phyloP scores from a whole-genome alignment of 1,140 invertebrate genomes.

The Scaptomyza hsui region DNA sequence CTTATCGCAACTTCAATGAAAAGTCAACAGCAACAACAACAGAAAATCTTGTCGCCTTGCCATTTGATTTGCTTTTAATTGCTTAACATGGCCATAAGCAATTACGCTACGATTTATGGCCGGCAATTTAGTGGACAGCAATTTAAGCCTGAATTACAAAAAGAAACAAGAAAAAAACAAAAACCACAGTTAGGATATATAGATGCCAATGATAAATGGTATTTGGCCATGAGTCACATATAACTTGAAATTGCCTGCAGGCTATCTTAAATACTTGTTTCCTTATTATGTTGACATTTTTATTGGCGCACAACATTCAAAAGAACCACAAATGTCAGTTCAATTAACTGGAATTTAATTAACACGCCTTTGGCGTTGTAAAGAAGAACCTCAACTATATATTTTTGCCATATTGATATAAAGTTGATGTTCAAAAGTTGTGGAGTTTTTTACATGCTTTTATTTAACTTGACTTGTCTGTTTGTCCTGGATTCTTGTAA shows the following conservation, averaged over 20 bases:
- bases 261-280: neutral
- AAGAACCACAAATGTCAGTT: too few relatives aligned
- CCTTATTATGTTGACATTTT: neutral
- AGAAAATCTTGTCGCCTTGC: constrained; percentile 36
- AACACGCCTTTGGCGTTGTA: too few relatives aligned
- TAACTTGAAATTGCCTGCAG: neutral
- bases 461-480: too few relatives aligned
- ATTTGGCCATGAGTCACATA: constrained; percentile 8
- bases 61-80: constrained; percentile 73
- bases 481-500: too few relatives aligned
- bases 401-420: too few relatives aligned
- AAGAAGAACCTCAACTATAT: too few relatives aligned
- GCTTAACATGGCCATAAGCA: constrained; percentile 37
- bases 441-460: too few relatives aligned
- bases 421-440: too few relatives aligned
- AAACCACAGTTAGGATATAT: constrained; percentile 2
- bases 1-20: constrained; percentile 12
- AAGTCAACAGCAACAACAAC: constrained; percentile 9
- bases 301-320: neutral
- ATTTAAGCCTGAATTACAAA: constrained; percentile 30
- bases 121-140: constrained; percentile 57
- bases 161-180: constrained; percentile 5
- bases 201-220: constrained; percentile 16
- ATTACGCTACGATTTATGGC: constrained; percentile 64
- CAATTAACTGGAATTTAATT: neutral